Evolutionary conservation across 2,888 invertebrate species (phyloP).

Genomic region (Conchocele bisecta): DNA sequence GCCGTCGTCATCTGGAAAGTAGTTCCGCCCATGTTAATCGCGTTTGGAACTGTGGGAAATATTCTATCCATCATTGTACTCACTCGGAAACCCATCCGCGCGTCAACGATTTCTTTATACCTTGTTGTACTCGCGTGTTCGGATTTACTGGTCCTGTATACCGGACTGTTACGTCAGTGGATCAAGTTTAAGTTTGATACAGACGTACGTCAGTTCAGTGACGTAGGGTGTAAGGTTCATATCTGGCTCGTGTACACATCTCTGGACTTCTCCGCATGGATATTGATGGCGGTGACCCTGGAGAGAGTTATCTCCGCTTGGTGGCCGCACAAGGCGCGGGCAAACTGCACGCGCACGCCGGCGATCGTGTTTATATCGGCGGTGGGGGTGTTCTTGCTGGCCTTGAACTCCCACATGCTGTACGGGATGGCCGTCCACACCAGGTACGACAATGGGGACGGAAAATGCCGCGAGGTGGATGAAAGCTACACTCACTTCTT

Average conservation of each 20-base stretch:
- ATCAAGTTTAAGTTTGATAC: constrained; percentile 42
- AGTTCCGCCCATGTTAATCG: constrained; percentile 69
- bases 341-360: constrained; percentile 54
- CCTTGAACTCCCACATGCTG: constrained; percentile 66
- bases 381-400: constrained; percentile 51
- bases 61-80: constrained; percentile 66
- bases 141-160: constrained; percentile 70
- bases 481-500: constrained; percentile 55
- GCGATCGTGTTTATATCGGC: constrained; percentile 46
- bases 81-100: constrained; percentile 60
- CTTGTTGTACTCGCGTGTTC: constrained; percentile 66
- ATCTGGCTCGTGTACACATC: constrained; percentile 69
- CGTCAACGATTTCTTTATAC: constrained; percentile 68
- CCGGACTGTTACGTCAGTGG: constrained; percentile 72
- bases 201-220: constrained; percentile 62
- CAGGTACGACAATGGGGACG: neutral
- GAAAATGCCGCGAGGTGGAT: constrained; percentile 44
- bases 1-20: constrained; percentile 60
- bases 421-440: constrained; percentile 56
- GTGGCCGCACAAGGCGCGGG: constrained; percentile 66
- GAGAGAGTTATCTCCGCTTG: constrained; percentile 73
- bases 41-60: constrained; percentile 73
- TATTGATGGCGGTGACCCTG: constrained; percentile 73
- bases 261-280: constrained; percentile 74
- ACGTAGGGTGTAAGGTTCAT: constrained; percentile 65